Conservation (phyloP, 2,113 vertebrate genomes). For the Lagenorhynchus albirostris region DNA sequence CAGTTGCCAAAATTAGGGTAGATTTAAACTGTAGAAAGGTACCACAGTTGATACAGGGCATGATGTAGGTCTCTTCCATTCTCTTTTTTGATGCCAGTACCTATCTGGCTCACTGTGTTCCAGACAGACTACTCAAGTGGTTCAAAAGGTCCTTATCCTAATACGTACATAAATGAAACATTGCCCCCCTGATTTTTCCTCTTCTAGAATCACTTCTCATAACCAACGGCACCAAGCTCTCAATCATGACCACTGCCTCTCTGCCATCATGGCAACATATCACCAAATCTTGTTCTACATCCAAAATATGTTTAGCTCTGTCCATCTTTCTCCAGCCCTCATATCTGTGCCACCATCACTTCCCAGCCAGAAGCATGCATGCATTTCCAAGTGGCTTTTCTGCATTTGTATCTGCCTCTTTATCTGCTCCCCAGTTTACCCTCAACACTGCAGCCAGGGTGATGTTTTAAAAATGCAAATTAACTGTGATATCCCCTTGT, state of each 20-base stretch:
- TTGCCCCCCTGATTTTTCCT: background rate
- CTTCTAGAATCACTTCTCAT: background rate
- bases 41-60: background rate
- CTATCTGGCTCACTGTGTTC: background rate
- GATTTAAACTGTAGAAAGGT: too few species aligned
- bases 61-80: background rate
- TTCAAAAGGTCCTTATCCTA: background rate
- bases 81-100: background rate
- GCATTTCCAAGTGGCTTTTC: background rate
- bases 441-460: background rate
- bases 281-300: background rate
- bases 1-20: background rate
- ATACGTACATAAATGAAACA: background rate
- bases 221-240: background rate
- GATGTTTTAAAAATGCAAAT: background rate
- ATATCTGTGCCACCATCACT: background rate
- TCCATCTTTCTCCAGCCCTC: background rate
- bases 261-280: background rate
- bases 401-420: background rate
- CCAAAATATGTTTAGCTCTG: background rate
- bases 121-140: background rate
- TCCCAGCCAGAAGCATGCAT: too few species aligned
- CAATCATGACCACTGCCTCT: background rate
- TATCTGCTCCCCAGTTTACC: too few species aligned
- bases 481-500: background rate